Evolutionary conservation across 2,888 invertebrate species (phyloP).

Genomic region (Melanargia galathea): DNA sequence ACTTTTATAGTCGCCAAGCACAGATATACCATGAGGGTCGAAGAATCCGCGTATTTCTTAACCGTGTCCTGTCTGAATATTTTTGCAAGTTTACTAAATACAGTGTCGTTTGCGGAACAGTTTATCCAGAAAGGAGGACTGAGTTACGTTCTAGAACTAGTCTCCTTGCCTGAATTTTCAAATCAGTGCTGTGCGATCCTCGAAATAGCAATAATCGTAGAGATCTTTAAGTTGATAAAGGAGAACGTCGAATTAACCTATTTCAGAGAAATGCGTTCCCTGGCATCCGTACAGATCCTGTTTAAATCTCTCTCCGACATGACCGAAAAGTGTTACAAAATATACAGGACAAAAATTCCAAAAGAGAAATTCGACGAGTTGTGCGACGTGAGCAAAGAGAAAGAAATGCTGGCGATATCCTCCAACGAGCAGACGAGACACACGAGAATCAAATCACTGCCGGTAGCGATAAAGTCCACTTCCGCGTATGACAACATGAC

Average conservation of each 20-base stretch:
- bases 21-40: conserved; percentile 69
- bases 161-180: conserved; percentile 79
- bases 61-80: conserved; percentile 83
- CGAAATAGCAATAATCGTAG: conserved; percentile 83
- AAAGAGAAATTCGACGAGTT: conserved; percentile 59
- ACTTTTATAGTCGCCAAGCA: conserved; percentile 81
- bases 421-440: conserved; percentile 2
- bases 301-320: conserved; percentile 66
- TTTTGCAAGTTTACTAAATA: conserved; percentile 81
- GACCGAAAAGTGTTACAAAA: conserved; percentile 64
- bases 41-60: conserved; percentile 80
- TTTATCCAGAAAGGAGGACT: conserved; percentile 83
- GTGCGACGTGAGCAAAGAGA: conserved; percentile 58
- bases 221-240: conserved; percentile 77
- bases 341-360: conserved; percentile 62
- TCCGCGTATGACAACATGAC: conserved; percentile 44
- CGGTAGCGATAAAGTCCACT: conserved; percentile 47
- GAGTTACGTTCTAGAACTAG: conserved; percentile 78
- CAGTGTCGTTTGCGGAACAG: conserved; percentile 80
- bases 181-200: conserved; percentile 83
- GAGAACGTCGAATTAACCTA: conserved; percentile 59
- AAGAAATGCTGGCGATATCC: conserved; percentile 49
- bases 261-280: conserved; percentile 62
- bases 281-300: conserved; percentile 72
- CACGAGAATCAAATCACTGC: conserved; percentile 46